Base-by-base conservation (phyloP, 1,140 invertebrate species). In the Dendrolimus kikuchii region DNA sequence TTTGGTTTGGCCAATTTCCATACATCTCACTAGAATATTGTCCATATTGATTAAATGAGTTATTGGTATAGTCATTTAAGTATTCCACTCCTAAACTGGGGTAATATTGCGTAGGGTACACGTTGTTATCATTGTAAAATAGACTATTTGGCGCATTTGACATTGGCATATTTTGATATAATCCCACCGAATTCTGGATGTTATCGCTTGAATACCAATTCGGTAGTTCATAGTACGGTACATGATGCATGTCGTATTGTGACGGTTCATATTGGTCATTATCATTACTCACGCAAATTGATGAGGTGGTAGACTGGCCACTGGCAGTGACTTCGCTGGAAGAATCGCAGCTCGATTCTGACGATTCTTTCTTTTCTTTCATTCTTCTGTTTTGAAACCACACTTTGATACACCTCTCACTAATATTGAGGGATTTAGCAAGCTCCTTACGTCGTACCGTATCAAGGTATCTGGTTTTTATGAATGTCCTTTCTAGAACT, bases 381-480 rank as follows among this genome's bases (percentile, higher is more conserved):
- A 79, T 81, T 53, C 81, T 66, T 53, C 77, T 64, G 45, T 84
- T 84, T 43, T 81, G 78, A 45, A 84, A 84, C 81, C 81, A 84
- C 8, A 80, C 54, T 51, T 81, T 84, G 40, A 84, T 66, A 43
- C 59, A 66, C 53, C 66, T 77, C n/a, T 81, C 71, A 6, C 50
- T 57, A 8, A 82, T 69, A 5, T 63, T 60, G 5, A 85, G 42
- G 37, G 10, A 49, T 6, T 68, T 43, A 5, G 79, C 55, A 5
- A 85, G 57, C n/a, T 80, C 59, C 38, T 44, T 62, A 40, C 78
- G 74, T 46, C 38, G 53, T 38, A 65, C 55, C 7, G 49, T 41
- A 43, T 72, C 53, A 5, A 83, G 60, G 51, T 78, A 83, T 48
- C 67, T 74, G 5, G 53, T 42, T 9, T 47, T 46, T 5, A 40